Percentiles rank a stretch among this genome's conserved stretches.
Evolutionary conservation across 2,113 vertebrate genomes (phyloP).

Genomic region (Pygoscelis antarcticus): DNA sequence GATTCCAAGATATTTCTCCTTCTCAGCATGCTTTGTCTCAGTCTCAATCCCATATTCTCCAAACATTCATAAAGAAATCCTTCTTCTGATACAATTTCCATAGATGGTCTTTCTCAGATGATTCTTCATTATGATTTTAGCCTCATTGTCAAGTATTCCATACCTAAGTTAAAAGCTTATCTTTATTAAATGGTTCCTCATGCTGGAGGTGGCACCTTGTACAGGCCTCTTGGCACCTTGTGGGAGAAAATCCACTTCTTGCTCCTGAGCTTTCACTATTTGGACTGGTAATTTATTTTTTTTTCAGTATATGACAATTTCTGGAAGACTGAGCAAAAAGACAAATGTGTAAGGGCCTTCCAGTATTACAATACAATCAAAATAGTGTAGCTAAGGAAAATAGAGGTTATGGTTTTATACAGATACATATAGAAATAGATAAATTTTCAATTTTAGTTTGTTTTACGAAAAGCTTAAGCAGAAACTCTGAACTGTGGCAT

Average conservation of each 20-base stretch:
- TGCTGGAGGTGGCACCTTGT: accelerated
- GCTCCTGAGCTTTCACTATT: not conserved
- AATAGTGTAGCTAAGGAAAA: not conserved
- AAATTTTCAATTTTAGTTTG: not conserved
- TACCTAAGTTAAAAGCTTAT: not conserved
- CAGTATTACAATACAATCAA: not conserved
- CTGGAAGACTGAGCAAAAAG: not conserved
- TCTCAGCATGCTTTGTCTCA: not conserved
- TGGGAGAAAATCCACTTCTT: not conserved
- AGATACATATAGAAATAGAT: not conserved
- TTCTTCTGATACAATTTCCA: not conserved
- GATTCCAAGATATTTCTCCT: not conserved
- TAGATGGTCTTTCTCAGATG: not conserved
- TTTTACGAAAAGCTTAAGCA: not conserved
- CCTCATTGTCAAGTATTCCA: not conserved
- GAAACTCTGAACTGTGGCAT: not conserved
- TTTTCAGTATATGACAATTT: not conserved
- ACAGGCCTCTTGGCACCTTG: not conserved
- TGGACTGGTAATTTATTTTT: not conserved
- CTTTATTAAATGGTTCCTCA: not conserved
- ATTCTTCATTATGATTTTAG: not conserved
- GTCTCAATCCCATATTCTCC: not conserved
- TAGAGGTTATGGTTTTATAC: not conserved
- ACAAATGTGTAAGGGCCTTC: not conserved
- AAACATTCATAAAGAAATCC: not conserved